Percentiles rank a stretch among this genome's conserved stretches.
phyloP scores from a whole-genome alignment of 2,888 invertebrate genomes.

The Eupithecia subumbrata region DNA sequence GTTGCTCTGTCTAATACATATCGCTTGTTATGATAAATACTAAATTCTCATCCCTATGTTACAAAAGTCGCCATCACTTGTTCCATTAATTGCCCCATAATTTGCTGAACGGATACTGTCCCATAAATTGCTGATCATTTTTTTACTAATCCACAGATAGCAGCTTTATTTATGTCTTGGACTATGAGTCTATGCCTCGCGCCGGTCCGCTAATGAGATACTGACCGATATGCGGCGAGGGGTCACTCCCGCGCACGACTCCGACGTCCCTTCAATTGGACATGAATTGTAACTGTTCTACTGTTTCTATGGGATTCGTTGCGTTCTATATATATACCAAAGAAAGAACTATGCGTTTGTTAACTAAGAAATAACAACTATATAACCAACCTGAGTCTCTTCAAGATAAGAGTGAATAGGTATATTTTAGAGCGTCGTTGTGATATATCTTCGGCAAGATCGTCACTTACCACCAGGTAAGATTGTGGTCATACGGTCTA shows the following conservation, averaged over 20 bases:
- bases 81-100: too few relatives aligned
- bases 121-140: too few relatives aligned
- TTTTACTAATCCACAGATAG: too few relatives aligned
- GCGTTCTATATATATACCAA: too few relatives aligned
- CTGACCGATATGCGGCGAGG: slow-evolving; percentile 76
- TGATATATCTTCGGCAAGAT: too few relatives aligned
- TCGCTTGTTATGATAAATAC: not conserved
- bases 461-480: too few relatives aligned
- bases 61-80: not conserved
- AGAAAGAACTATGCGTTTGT: not conserved
- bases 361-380: not conserved
- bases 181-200: slow-evolving; percentile 29
- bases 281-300: slow-evolving; percentile 10
- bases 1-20: too few relatives aligned
- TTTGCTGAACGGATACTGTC: too few relatives aligned
- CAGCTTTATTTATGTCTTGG: too few relatives aligned
- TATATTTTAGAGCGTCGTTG: too few relatives aligned
- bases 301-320: not conserved
- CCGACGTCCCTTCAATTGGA: slow-evolving; percentile 26
- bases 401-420: too few relatives aligned
- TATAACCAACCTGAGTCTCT: not conserved
- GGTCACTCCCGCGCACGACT: slow-evolving; percentile 55
- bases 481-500: too few relatives aligned
- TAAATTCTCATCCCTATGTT: not conserved
- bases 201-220: slow-evolving; percentile 77